A percentile compares a stretch with the other conserved stretches of the same genome.
Evolutionary conservation across 2,888 invertebrate species (phyloP).

Genomic region (Spatulosminthurus flaviceps): DNA sequence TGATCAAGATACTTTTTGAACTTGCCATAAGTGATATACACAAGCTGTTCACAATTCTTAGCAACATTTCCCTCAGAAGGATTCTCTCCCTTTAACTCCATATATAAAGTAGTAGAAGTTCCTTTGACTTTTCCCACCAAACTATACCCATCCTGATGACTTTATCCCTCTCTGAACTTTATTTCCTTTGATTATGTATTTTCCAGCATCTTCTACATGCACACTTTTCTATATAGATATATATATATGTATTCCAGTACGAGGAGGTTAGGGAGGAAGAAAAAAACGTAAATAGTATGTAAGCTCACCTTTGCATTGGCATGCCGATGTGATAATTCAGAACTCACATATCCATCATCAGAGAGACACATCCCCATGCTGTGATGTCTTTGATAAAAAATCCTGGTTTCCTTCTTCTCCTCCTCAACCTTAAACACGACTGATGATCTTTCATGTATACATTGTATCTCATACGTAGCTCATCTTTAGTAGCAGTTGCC

Average conservation of each 20-base stretch:
- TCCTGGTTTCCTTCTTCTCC: neutral
- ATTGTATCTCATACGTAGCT: too few relatives aligned
- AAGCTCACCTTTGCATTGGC: slow-evolving; percentile 37
- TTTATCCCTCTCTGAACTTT: too few relatives aligned
- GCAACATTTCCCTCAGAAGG: neutral
- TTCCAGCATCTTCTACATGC: too few relatives aligned
- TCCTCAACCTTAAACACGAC: too few relatives aligned
- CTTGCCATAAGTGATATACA: slow-evolving; percentile 42
- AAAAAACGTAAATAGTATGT: slow-evolving; percentile 23
- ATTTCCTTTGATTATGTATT: too few relatives aligned
- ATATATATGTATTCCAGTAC: too few relatives aligned
- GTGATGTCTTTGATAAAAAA: slow-evolving; percentile 55
- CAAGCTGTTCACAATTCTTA: slow-evolving; percentile 24
- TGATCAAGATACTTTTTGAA: slow-evolving; percentile 55
- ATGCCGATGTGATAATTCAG: slow-evolving; percentile 58
- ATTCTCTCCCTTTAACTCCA: neutral
- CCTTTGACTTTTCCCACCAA: too few relatives aligned
- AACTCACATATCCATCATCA: slow-evolving; percentile 62
- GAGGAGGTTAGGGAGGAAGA: neutral
- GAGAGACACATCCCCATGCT: slow-evolving; percentile 61
- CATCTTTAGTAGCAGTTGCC: too few relatives aligned
- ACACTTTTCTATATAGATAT: too few relatives aligned
- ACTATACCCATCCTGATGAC: too few relatives aligned
- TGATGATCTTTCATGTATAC: too few relatives aligned
- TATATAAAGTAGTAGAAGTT: too few relatives aligned